A percentile compares a stretch with the other conserved stretches of the same genome.
phyloP scores from a whole-genome alignment of 2,797 vertebrate genomes.

The Sebastes oblongus region DNA sequence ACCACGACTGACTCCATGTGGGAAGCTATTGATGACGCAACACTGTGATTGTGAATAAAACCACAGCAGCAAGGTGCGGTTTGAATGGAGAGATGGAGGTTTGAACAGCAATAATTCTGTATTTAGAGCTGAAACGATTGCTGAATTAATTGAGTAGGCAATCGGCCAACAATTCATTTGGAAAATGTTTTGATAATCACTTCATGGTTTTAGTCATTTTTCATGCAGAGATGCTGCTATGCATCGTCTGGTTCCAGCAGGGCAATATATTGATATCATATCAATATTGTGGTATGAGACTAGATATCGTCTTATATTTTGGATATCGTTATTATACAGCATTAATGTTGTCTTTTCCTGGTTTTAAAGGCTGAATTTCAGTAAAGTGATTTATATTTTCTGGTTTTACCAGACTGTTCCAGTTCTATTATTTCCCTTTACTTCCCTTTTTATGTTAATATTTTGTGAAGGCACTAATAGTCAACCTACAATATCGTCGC shows the following conservation, averaged over 20 bases:
- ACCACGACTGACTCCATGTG: background rate
- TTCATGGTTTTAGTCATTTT: background rate
- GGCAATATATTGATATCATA: too few species aligned
- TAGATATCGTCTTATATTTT: too few species aligned
- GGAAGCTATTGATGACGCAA: background rate
- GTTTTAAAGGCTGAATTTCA: too few species aligned
- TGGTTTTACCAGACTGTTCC: too few species aligned
- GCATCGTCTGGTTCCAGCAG: background rate
- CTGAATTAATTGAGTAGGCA: background rate
- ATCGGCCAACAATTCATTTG: background rate
- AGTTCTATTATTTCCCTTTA: background rate
- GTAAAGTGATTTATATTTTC: rapidly evolving
- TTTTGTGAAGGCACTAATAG: too few species aligned
- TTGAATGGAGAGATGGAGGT: too few species aligned
- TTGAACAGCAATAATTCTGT: too few species aligned
- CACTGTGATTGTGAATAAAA: background rate
- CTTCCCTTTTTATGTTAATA: too few species aligned
- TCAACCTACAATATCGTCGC: too few species aligned
- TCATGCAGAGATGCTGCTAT: background rate
- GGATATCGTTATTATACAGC: too few species aligned
- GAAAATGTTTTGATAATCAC: background rate
- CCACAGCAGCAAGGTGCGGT: background rate
- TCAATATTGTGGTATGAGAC: too few species aligned
- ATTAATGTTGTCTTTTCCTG: too few species aligned
- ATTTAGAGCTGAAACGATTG: background rate